These are phyloP conservation scores for Neosalanx taihuensis DNA, from an alignment of 2,797 vertebrate species.

Conservation along the genomic window DNA sequence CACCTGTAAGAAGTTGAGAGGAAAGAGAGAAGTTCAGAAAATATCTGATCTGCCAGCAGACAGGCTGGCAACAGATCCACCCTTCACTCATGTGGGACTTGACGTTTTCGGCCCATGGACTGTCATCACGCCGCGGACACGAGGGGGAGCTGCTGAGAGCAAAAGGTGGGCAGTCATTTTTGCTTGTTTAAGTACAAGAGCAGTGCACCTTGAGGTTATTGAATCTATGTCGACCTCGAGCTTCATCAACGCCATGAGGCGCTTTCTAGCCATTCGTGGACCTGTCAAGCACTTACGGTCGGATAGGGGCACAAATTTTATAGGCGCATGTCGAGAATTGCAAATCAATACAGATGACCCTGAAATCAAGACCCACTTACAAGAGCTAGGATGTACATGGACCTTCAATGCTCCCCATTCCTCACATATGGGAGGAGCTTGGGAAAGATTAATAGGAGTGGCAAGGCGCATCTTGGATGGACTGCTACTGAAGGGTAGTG, in stretches of 20 bases:
- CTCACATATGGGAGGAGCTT: too few species aligned
- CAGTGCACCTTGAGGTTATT: conserved; percentile 19
- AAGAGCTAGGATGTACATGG: not conserved
- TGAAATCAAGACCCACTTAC: not conserved
- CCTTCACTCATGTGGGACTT: conserved; percentile 1
- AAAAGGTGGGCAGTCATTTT: conserved; percentile 34
- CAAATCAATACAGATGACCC: conserved; percentile 6
- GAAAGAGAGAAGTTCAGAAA: not conserved
- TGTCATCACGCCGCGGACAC: not conserved
- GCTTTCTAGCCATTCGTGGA: conserved; percentile 21
- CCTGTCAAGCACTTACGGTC: conserved; percentile 1
- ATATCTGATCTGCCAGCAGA: not conserved
- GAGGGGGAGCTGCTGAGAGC: conserved; percentile 22
- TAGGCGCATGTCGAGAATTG: conserved; percentile 4
- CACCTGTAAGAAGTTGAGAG: conserved; percentile 7
- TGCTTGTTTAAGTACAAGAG: conserved; percentile 28
- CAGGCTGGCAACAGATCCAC: conserved; percentile 6
- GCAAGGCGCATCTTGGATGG: not conserved
- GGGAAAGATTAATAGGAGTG: not conserved
- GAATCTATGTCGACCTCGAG: not conserved
- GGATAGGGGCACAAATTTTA: conserved; percentile 20
- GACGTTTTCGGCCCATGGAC: conserved; percentile 19
- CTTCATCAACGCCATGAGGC: conserved; percentile 13
- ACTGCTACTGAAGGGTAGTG: not conserved
- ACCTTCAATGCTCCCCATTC: too few species aligned